phyloP scores from a whole-genome alignment of 2,888 invertebrate genomes.

The Buathra laborator region DNA sequence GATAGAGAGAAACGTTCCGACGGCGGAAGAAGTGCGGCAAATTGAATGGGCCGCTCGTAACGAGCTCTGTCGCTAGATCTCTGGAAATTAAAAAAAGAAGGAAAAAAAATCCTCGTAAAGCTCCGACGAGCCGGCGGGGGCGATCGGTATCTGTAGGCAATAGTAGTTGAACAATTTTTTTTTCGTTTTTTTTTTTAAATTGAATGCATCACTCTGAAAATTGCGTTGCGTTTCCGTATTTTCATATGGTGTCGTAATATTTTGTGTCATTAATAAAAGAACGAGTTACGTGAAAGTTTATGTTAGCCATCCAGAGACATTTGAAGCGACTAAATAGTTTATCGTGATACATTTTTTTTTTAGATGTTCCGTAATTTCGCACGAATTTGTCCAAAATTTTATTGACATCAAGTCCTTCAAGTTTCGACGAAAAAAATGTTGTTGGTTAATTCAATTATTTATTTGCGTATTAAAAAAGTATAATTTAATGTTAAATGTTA shows the following conservation, averaged over 20 bases:
- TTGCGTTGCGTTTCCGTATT: not conserved
- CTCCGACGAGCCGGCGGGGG: not conserved
- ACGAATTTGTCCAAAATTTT: no score
- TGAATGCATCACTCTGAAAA: not conserved
- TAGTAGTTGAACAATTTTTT: not conserved
- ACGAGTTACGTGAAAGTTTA: no score
- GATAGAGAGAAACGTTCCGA: constrained; percentile 36
- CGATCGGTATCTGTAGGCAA: constrained; percentile 15
- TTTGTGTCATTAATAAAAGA: no score
- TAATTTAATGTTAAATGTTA: no score
- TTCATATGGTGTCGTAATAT: not conserved
- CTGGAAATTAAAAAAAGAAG: constrained; percentile 46
- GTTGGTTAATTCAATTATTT: no score
- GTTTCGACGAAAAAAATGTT: no score
- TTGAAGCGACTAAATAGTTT: no score
- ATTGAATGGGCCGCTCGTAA: constrained; percentile 59
- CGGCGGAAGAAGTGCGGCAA: constrained; percentile 53
- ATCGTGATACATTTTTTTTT: no score
- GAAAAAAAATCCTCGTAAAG: constrained; percentile 59
- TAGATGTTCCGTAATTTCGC: no score
- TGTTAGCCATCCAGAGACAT: no score
- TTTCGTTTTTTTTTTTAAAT: not conserved
- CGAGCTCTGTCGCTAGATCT: constrained; percentile 34
- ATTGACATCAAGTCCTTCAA: no score
- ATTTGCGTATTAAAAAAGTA: no score